Evolutionary conservation across 1,140 invertebrate species (phyloP).

Genomic region (Littorina saxatilis): DNA sequence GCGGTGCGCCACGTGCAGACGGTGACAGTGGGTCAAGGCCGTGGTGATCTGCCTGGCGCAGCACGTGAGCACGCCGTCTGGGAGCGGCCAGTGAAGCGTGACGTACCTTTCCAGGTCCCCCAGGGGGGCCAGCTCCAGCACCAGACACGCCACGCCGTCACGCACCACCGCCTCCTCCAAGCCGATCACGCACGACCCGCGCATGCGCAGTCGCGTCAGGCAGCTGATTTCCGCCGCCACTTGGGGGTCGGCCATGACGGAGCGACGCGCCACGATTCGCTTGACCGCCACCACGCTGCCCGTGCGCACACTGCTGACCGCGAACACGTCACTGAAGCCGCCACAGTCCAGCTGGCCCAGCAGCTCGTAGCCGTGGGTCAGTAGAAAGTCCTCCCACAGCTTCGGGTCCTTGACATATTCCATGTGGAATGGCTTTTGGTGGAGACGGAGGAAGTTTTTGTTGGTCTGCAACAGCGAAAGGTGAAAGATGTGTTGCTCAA

Average conservation of each 20-base stretch:
- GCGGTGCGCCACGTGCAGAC: slow-evolving; percentile 50
- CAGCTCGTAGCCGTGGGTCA: slow-evolving; percentile 42
- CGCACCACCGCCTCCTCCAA: slow-evolving; percentile 48
- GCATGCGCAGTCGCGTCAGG: slow-evolving; percentile 48
- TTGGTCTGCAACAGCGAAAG: too few species aligned
- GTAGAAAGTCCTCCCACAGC: slow-evolving; percentile 38
- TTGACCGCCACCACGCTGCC: slow-evolving; percentile 49
- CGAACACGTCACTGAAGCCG: slow-evolving; percentile 60
- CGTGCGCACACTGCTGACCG: slow-evolving; percentile 28
- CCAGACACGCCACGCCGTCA: slow-evolving; percentile 44
- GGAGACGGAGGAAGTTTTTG: too few species aligned
- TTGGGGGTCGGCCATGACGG: slow-evolving; percentile 50
- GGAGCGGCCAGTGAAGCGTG: slow-evolving; percentile 19
- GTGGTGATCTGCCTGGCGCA: slow-evolving; percentile 48
- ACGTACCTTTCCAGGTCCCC: slow-evolving; percentile 54
- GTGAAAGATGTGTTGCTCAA: too few species aligned
- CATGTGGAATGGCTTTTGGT: too few species aligned
- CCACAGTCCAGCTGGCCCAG: slow-evolving; percentile 51
- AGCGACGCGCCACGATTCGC: slow-evolving; percentile 44
- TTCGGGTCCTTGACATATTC: slow-evolving; percentile 21
- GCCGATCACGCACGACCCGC: slow-evolving; percentile 48
- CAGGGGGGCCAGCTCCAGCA: slow-evolving; percentile 58
- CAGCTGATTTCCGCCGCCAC: slow-evolving; percentile 53
- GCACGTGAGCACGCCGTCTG: slow-evolving; percentile 12
- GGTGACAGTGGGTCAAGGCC: slow-evolving; percentile 55